These are phyloP conservation scores for Microcebus lehilahytsara DNA, from an alignment of 2,113 vertebrate genomes.

Conservation along the genomic window DNA sequence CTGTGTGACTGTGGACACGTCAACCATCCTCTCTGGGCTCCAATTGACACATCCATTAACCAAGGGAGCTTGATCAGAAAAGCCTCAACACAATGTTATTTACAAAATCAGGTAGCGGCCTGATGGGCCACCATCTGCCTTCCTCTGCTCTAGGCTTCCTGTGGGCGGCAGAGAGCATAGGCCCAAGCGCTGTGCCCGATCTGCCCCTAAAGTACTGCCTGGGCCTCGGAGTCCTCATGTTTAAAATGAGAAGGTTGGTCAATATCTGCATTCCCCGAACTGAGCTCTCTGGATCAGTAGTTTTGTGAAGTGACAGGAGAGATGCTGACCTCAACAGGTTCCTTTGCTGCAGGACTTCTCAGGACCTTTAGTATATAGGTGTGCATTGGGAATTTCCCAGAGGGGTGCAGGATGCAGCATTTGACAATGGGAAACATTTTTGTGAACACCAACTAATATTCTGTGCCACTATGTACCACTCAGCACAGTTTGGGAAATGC, in stretches of 20 bases:
- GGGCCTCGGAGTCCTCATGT: neutral
- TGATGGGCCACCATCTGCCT: neutral
- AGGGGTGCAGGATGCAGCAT: neutral
- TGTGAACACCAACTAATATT: neutral
- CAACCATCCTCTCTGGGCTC: neutral
- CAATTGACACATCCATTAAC: neutral
- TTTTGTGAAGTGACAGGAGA: neutral
- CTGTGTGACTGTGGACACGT: neutral
- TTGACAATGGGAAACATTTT: neutral
- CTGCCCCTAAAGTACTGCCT: neutral
- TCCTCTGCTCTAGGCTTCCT: neutral
- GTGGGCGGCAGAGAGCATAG: neutral
- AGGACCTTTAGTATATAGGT: neutral
- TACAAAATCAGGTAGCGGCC: neutral
- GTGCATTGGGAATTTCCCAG: neutral
- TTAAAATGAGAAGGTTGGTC: neutral
- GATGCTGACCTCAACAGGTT: neutral
- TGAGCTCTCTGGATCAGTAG: neutral
- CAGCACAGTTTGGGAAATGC: neutral
- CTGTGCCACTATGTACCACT: neutral
- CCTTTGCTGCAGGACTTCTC: neutral
- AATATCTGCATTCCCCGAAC: neutral
- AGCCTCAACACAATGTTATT: neutral
- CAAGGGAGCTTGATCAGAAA: neutral
- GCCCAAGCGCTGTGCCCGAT: neutral